Percentiles rank a stretch among this genome's conserved stretches.
phyloP scores from a whole-genome alignment of 2,888 invertebrate genomes.

The Bhutanitis thaidina region DNA sequence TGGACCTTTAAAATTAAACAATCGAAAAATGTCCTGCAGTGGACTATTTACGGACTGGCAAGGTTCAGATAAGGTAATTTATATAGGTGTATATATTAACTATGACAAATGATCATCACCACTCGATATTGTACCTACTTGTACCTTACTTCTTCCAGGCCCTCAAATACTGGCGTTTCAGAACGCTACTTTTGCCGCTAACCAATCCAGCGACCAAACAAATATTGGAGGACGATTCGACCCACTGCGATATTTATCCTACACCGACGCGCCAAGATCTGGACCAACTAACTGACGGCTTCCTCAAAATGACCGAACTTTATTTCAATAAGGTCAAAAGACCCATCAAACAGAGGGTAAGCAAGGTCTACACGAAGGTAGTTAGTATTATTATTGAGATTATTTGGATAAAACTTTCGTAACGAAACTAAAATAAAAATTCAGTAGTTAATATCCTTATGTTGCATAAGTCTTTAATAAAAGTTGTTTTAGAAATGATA shows the following conservation, averaged over 20 bases:
- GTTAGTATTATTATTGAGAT: neutral
- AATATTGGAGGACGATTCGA: slow-evolving; percentile 85
- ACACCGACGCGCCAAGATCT: slow-evolving; percentile 80
- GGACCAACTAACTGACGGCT: slow-evolving; percentile 85
- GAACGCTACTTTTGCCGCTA: slow-evolving; percentile 92
- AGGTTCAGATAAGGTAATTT: too few relatives aligned
- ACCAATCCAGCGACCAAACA: slow-evolving; percentile 89
- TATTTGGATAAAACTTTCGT: neutral
- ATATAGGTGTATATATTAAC: too few relatives aligned
- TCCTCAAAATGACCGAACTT: slow-evolving; percentile 90
- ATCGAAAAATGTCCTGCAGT: too few relatives aligned
- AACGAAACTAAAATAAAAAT: neutral
- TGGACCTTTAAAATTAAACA: too few relatives aligned
- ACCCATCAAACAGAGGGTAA: slow-evolving; percentile 89
- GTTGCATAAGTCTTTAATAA: neutral
- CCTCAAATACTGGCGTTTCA: slow-evolving; percentile 94
- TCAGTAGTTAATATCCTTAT: neutral
- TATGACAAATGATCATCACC: too few relatives aligned
- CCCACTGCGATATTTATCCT: slow-evolving; percentile 92
- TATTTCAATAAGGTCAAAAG: slow-evolving; percentile 94
- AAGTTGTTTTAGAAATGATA: neutral
- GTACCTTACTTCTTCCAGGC: slow-evolving; percentile 68
- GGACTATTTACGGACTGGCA: too few relatives aligned
- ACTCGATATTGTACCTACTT: too few relatives aligned
- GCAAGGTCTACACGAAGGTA: slow-evolving; percentile 35